Percentiles rank a stretch among this genome's conserved stretches.
These are phyloP conservation scores for Phalanger gymnotis DNA, from an alignment of 2,797 vertebrate species.

Conservation along the genomic window DNA sequence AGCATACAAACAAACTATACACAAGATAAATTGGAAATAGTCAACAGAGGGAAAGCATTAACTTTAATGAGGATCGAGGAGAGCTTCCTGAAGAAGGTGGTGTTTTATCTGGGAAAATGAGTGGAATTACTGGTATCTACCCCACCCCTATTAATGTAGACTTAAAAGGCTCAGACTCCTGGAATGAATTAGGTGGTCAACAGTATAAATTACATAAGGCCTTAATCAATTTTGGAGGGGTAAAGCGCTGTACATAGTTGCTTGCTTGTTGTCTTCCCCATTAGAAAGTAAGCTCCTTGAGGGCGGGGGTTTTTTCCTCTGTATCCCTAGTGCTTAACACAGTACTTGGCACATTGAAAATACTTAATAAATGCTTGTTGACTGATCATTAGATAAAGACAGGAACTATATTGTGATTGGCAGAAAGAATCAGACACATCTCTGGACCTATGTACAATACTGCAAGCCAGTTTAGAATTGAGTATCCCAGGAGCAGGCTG, in stretches of 20 bases:
- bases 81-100: background rate
- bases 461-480: background rate
- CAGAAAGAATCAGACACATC: background rate
- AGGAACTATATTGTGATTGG: background rate
- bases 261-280: background rate
- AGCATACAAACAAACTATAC: background rate
- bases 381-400: background rate
- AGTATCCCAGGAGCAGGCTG: background rate
- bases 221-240: background rate
- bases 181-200: background rate
- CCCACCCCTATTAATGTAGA: background rate
- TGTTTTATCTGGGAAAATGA: background rate
- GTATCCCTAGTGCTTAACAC: background rate
- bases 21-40: background rate
- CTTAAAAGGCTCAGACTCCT: background rate
- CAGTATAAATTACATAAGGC: background rate
- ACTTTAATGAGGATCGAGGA: background rate
- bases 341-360: background rate
- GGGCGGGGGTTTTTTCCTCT: background rate
- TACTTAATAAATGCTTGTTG: background rate
- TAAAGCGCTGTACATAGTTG: background rate
- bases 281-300: background rate
- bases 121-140: background rate
- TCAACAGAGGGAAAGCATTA: background rate
- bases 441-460: background rate